Conservation (phyloP, 2,888 invertebrate species). For the Onchidella celtica region DNA sequence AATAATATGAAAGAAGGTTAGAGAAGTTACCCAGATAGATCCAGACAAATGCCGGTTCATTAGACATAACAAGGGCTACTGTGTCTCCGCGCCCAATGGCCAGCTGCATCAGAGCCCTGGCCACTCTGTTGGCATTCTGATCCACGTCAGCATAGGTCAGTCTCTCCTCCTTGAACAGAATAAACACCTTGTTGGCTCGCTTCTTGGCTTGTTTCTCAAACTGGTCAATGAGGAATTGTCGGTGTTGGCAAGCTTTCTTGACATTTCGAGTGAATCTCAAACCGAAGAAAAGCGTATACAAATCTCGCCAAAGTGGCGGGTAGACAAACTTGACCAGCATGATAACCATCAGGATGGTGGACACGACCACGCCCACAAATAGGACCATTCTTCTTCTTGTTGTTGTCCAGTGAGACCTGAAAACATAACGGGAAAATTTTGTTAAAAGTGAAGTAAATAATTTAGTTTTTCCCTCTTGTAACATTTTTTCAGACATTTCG, state of each 20-base stretch:
- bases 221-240: conserved; percentile 56
- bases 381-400: background rate
- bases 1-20: too few species aligned
- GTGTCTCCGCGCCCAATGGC: conserved; percentile 66
- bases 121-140: conserved; percentile 66
- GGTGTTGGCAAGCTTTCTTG: background rate
- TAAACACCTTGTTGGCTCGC: conserved; percentile 58
- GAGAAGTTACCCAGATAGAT: conserved; percentile 69
- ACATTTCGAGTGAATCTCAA: background rate
- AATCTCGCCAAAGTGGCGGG: conserved; percentile 23
- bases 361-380: background rate
- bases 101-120: conserved; percentile 59
- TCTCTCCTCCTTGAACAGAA: conserved; percentile 62
- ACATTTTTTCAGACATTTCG: too few species aligned
- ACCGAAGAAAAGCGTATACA: conserved; percentile 25
- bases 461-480: too few species aligned
- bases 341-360: background rate
- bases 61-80: conserved; percentile 70
- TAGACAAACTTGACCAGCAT: background rate
- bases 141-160: conserved; percentile 68
- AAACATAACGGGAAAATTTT: too few species aligned
- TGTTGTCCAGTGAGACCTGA: too few species aligned
- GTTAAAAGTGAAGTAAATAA: too few species aligned
- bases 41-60: conserved; percentile 75
- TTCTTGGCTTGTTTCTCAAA: conserved; percentile 61